Conservation (phyloP, 2,797 vertebrate genomes). For the Stomatorhinus walkeri region DNA sequence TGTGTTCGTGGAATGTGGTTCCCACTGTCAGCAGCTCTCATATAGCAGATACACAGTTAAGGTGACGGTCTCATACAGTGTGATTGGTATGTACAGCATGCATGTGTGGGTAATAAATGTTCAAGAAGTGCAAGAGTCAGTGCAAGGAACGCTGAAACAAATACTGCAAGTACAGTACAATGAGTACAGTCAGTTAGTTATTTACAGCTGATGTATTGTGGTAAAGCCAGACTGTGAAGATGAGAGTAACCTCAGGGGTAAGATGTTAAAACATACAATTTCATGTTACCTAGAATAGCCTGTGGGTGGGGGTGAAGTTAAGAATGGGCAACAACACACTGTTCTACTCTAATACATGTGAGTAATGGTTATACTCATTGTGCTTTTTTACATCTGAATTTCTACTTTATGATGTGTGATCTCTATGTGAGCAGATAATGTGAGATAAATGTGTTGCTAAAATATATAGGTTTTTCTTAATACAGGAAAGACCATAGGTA, state of each 20-base stretch:
- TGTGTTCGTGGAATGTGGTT: not conserved
- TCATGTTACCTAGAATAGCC: not conserved
- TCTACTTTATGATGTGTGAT: not conserved
- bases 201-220: not conserved
- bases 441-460: not conserved
- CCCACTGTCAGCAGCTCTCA: not conserved
- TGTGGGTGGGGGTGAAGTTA: not conserved
- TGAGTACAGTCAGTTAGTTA: not conserved
- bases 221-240: not conserved
- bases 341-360: not conserved
- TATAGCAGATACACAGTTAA: not conserved
- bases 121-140: not conserved
- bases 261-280: not conserved
- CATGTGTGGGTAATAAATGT: not conserved
- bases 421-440: not conserved
- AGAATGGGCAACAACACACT: not conserved
- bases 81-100: not conserved
- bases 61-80: not conserved
- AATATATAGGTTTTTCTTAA: not conserved
- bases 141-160: not conserved
- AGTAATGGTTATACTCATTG: not conserved
- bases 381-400: not conserved
- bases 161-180: not conserved
- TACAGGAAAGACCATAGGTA: not conserved
- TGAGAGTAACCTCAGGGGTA: not conserved